Conservation (phyloP, 2,113 vertebrate genomes). For the Dromiciops gliroides region DNA sequence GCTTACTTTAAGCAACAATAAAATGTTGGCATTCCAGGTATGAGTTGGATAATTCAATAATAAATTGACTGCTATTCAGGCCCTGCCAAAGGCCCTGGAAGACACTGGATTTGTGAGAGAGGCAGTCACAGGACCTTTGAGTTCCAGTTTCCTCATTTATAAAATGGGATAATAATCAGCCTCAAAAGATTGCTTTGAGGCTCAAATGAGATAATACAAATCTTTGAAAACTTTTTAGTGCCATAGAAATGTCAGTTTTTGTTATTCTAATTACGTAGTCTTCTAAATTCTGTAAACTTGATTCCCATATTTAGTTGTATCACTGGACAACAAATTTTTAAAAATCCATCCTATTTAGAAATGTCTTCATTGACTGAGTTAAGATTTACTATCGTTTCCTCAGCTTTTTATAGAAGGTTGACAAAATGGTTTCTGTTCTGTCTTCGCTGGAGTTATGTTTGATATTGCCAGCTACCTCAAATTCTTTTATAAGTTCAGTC, state of each 20-base stretch:
- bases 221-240: neutral
- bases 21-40: neutral
- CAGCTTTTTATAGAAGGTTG: constrained; percentile 17
- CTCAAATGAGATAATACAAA: neutral
- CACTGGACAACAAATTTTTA: constrained; percentile 1
- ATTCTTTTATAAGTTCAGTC: neutral
- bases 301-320: neutral
- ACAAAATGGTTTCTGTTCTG: neutral
- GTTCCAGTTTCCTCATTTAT: neutral
- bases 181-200: neutral
- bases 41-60: neutral
- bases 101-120: neutral
- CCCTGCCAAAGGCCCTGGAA: neutral
- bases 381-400: constrained; percentile 54
- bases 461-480: neutral
- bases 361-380: constrained; percentile 51
- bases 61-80: neutral
- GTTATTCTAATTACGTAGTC: neutral
- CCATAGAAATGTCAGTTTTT: neutral
- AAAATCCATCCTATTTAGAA: neutral
- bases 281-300: neutral
- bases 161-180: neutral
- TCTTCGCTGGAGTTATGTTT: neutral
- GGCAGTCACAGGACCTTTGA: neutral
- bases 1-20: neutral